Percentiles rank a stretch among this genome's conserved stretches.
Evolutionary conservation across 1,140 invertebrate species (phyloP).

Genomic region (Drosophila baimaii): DNA sequence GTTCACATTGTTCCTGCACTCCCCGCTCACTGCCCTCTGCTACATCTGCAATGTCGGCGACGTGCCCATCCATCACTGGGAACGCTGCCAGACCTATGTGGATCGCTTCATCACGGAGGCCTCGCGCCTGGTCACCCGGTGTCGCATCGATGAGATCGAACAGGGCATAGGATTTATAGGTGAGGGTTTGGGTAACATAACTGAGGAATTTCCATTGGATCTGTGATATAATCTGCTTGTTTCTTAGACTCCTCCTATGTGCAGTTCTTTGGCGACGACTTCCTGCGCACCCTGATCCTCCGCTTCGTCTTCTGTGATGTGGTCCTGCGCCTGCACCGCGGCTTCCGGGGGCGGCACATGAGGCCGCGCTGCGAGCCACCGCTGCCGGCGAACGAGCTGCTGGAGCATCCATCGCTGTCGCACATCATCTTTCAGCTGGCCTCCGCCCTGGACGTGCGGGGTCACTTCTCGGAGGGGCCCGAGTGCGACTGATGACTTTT

Average conservation of each 20-base stretch:
- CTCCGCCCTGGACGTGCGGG: slow-evolving; percentile 91
- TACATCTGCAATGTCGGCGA: slow-evolving; percentile 95
- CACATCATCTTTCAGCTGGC: slow-evolving; percentile 93
- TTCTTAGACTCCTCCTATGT: slow-evolving; percentile 91
- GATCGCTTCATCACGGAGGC: slow-evolving; percentile 96
- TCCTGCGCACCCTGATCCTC: slow-evolving; percentile 93
- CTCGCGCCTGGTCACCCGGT: slow-evolving; percentile 91
- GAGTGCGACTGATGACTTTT: slow-evolving; percentile 88
- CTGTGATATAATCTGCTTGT: background rate
- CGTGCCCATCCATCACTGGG: slow-evolving; percentile 94
- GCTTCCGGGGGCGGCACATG: slow-evolving; percentile 91
- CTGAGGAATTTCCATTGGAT: background rate
- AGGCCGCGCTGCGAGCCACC: slow-evolving; percentile 93
- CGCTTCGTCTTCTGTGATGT: slow-evolving; percentile 97
- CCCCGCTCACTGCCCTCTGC: slow-evolving; percentile 96
- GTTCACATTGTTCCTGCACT: slow-evolving; percentile 97
- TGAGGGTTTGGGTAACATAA: slow-evolving; percentile 17
- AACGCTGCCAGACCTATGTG: slow-evolving; percentile 94
- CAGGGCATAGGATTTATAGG: slow-evolving; percentile 84
- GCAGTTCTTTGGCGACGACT: slow-evolving; percentile 97
- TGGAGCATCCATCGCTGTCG: slow-evolving; percentile 93
- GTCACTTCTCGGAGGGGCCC: slow-evolving; percentile 89
- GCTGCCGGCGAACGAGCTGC: slow-evolving; percentile 94
- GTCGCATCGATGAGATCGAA: slow-evolving; percentile 91
- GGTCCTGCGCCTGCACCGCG: slow-evolving; percentile 93